Evolutionary conservation across 2,113 vertebrate species (phyloP).

Genomic region (Pteropus alecto): DNA sequence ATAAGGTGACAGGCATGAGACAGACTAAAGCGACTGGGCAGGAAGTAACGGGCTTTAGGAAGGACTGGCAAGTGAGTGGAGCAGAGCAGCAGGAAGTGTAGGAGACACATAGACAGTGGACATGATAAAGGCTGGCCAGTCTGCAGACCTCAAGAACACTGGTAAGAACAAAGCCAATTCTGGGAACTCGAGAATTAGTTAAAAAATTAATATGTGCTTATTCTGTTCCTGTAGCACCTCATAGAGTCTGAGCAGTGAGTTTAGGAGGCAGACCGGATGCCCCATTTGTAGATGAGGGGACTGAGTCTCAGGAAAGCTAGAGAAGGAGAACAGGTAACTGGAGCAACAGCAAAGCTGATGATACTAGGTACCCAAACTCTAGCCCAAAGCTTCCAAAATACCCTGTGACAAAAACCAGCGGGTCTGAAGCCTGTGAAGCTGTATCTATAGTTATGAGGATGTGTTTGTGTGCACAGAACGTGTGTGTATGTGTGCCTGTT

Average conservation of each 20-base stretch:
- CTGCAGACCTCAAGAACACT: not conserved
- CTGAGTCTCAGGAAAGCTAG: not conserved
- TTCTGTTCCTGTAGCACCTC: not conserved
- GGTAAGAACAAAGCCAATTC: not conserved
- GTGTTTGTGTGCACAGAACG: not conserved
- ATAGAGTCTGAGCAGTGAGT: not conserved
- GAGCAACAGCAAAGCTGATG: not conserved
- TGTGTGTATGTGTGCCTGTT: not conserved
- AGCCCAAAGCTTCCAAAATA: not conserved
- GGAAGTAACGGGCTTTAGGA: not conserved
- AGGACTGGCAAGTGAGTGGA: not conserved
- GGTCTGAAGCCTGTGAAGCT: not conserved
- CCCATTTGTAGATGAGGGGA: not conserved
- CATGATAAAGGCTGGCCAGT: not conserved
- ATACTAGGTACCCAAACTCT: not conserved
- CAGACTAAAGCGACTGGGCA: not conserved
- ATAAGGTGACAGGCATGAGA: not conserved
- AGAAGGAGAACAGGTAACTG: not conserved
- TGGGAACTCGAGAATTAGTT: not conserved
- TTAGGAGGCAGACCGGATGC: not conserved
- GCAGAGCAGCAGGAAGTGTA: fast-evolving
- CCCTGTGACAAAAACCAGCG: not conserved
- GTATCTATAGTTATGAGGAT: not conserved
- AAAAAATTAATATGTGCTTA: not conserved
- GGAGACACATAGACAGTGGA: not conserved